Evolutionary conservation across 2,888 invertebrate species (phyloP).

Genomic region (Drosophila neoperkinsi): DNA sequence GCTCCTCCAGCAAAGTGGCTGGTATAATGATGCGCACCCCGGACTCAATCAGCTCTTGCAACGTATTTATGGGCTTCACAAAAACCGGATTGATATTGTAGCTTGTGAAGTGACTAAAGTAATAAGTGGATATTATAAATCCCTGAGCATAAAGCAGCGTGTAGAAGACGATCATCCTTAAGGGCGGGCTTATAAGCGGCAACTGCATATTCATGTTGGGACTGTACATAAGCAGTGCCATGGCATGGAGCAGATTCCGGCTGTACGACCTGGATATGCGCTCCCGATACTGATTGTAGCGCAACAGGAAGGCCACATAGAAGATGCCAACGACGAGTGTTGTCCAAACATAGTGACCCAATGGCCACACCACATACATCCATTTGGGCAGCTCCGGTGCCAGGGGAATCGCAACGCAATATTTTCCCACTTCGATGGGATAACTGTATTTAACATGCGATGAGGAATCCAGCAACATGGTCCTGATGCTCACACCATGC

Average conservation of each 20-base stretch:
- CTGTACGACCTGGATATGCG: constrained; percentile 38
- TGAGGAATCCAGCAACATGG: constrained; percentile 9
- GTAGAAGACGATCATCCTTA: constrained; percentile 73
- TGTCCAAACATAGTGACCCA: constrained; percentile 79
- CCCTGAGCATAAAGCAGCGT: constrained; percentile 69
- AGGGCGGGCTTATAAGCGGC: constrained; percentile 53
- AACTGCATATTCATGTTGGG: constrained; percentile 80
- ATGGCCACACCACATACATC: constrained; percentile 80
- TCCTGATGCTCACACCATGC: constrained; percentile 49
- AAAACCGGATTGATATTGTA: constrained; percentile 82
- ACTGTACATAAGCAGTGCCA: constrained; percentile 75
- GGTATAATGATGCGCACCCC: constrained; percentile 73
- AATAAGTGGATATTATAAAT: constrained; percentile 78
- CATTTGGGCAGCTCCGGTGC: constrained; percentile 81
- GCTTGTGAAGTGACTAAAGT: constrained; percentile 78
- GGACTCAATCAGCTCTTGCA: constrained; percentile 67
- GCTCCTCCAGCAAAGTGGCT: constrained; percentile 71
- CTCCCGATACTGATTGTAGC: constrained; percentile 60
- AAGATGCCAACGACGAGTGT: constrained; percentile 61
- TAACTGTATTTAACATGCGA: constrained; percentile 63
- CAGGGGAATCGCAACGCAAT: constrained; percentile 83
- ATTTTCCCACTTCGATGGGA: constrained; percentile 73
- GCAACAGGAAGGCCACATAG: constrained; percentile 76
- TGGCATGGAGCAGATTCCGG: constrained; percentile 70
- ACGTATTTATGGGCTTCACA: constrained; percentile 71